Conservation (phyloP, 2,797 vertebrate genomes). For the Pangasius krempfi region DNA sequence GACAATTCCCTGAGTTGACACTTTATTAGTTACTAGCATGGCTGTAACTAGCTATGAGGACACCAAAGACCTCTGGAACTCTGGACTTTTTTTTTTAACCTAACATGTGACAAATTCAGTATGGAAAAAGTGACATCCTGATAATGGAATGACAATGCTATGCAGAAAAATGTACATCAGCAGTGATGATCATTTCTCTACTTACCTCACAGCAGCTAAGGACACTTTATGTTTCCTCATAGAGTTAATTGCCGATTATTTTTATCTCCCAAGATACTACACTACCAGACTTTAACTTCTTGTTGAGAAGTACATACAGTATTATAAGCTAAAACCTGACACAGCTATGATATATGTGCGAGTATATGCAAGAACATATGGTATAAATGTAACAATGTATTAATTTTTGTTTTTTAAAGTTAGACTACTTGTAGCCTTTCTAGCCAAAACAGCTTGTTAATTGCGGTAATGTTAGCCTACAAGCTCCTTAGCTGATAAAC, state of each 20-base stretch:
- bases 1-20: not conserved
- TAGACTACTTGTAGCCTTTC: not conserved
- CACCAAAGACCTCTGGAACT: not conserved
- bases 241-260: not conserved
- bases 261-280: not conserved
- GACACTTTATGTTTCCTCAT: not conserved
- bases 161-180: not conserved
- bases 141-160: not conserved
- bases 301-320: not conserved
- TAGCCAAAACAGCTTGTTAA: not conserved
- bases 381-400: not conserved
- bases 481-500: not conserved
- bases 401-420: no score
- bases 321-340: not conserved
- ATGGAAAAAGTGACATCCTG: not conserved
- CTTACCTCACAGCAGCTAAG: not conserved
- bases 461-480: not conserved
- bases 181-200: not conserved
- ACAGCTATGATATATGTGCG: not conserved
- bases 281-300: not conserved
- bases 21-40: not conserved
- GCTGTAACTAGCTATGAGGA: not conserved
- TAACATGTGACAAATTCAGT: not conserved
- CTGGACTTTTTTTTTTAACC: not conserved
- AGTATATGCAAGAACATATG: not conserved